Percentiles rank a stretch among this genome's conserved stretches.
Evolutionary conservation across 2,797 vertebrate genomes (phyloP).

Genomic region (Nannoperca australis): DNA sequence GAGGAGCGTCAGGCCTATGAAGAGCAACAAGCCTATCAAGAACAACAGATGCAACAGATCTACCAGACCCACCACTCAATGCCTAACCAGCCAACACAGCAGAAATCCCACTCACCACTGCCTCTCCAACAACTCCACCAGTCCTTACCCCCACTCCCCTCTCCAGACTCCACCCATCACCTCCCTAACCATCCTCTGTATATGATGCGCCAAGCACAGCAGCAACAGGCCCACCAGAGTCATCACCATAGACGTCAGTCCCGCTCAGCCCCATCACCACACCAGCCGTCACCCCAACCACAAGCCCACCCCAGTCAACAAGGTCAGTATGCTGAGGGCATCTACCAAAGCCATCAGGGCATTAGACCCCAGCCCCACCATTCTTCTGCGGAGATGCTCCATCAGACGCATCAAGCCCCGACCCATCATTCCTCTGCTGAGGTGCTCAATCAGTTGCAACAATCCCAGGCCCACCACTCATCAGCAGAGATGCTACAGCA

Average conservation of each 20-base stretch:
- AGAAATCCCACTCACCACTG: conserved; percentile 74
- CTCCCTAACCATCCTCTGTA: conserved; percentile 74
- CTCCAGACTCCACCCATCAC: conserved; percentile 75
- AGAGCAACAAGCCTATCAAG: conserved; percentile 74
- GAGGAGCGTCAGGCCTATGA: conserved; percentile 69
- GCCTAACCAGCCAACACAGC: conserved; percentile 82
- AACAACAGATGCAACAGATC: conserved; percentile 74
- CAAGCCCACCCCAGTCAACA: conserved; percentile 58
- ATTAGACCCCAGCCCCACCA: conserved; percentile 70
- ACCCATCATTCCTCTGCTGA: conserved; percentile 71
- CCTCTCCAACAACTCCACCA: conserved; percentile 83
- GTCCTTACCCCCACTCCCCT: conserved; percentile 83
- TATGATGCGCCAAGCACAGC: conserved; percentile 79
- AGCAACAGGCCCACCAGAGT: conserved; percentile 70
- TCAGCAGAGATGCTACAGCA: conserved; percentile 74
- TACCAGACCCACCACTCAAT: conserved; percentile 86
- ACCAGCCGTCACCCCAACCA: conserved; percentile 67
- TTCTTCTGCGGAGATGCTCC: conserved; percentile 75
- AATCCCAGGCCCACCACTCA: conserved; percentile 67
- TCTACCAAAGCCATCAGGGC: conserved; percentile 79
- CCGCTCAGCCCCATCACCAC: conserved; percentile 79
- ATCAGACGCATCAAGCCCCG: conserved; percentile 75
- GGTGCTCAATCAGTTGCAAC: conserved; percentile 71
- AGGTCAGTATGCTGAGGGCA: conserved; percentile 72
- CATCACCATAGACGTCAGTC: conserved; percentile 72